A percentile compares a stretch with the other conserved stretches of the same genome.
Evolutionary conservation across 2,888 invertebrate species (phyloP).

Genomic region (Eristalis pertinax): DNA sequence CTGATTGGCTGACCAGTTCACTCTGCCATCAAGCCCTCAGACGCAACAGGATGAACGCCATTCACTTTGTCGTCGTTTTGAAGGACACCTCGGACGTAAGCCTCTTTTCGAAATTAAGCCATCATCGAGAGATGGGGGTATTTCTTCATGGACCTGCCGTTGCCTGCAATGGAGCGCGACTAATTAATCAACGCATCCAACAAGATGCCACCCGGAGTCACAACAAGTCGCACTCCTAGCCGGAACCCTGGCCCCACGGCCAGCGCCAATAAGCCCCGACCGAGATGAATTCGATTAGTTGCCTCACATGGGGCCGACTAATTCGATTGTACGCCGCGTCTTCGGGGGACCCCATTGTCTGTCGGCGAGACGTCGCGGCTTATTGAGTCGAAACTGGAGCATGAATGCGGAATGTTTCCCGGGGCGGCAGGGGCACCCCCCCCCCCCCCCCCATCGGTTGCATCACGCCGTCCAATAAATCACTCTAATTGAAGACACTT

Average conservation of each 20-base stretch:
- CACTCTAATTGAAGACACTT: slow-evolving; percentile 60
- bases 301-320: slow-evolving; percentile 42
- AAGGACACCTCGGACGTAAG: slow-evolving; percentile 29
- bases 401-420: slow-evolving; percentile 41
- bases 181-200: slow-evolving; percentile 57
- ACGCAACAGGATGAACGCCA: not conserved
- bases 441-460: slow-evolving; percentile 20
- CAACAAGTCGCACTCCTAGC: slow-evolving; percentile 12
- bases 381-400: slow-evolving; percentile 49
- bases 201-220: slow-evolving; percentile 24
- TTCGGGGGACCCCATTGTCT: slow-evolving; percentile 11
- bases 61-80: slow-evolving; percentile 12
- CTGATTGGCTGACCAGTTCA: not conserved
- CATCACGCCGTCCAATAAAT: slow-evolving; percentile 41
- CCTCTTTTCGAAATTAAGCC: slow-evolving; percentile 30
- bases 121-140: slow-evolving; percentile 22
- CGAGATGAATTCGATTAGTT: slow-evolving; percentile 49
- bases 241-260: slow-evolving; percentile 39
- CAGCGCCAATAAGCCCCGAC: slow-evolving; percentile 42
- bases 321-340: slow-evolving; percentile 41
- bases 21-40: not conserved
- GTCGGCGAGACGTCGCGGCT: slow-evolving; percentile 15
- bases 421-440: not conserved
- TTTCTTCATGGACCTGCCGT: slow-evolving; percentile 43
- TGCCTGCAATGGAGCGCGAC: not conserved